Conservation (phyloP, 2,797 vertebrate species). For the Morus bassanus region DNA sequence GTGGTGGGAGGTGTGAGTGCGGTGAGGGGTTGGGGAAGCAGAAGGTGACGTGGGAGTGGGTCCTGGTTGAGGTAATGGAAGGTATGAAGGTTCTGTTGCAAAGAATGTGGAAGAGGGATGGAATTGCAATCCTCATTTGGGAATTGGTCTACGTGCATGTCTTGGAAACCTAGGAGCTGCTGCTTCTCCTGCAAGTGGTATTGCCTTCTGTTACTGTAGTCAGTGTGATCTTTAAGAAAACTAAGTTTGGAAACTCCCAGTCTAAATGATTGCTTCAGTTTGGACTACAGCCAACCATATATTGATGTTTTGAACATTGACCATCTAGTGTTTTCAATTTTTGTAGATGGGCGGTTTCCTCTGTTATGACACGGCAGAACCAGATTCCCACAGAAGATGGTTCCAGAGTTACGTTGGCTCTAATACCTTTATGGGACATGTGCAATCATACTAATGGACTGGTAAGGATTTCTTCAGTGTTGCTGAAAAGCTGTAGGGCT, state of each 20-base stretch:
- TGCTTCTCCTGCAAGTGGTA: not conserved
- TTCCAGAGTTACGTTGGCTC: constrained; percentile 91
- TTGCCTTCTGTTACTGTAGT: not conserved
- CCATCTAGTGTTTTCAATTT: not conserved
- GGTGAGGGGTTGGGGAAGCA: not conserved
- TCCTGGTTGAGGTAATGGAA: not conserved
- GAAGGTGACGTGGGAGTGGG: not conserved
- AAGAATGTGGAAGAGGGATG: not conserved
- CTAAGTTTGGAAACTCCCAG: not conserved
- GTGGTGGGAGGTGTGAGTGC: fast-evolving
- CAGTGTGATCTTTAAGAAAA: not conserved
- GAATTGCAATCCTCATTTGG: not conserved
- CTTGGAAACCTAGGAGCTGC: not conserved
- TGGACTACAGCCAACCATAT: not conserved
- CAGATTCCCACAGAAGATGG: constrained; percentile 98
- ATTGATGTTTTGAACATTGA: not conserved
- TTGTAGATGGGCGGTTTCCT: constrained; percentile 95
- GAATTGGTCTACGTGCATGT: not conserved
- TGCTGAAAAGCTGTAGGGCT: not conserved
- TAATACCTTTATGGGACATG: constrained; percentile 99
- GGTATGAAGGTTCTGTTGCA: not conserved
- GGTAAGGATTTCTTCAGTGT: constrained; percentile 75
- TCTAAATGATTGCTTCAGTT: not conserved
- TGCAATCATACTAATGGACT: constrained; percentile 98
- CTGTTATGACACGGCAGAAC: constrained; percentile 98